Conservation (phyloP, 2,113 vertebrate genomes). For the Sarotherodon lohbergeri region DNA sequence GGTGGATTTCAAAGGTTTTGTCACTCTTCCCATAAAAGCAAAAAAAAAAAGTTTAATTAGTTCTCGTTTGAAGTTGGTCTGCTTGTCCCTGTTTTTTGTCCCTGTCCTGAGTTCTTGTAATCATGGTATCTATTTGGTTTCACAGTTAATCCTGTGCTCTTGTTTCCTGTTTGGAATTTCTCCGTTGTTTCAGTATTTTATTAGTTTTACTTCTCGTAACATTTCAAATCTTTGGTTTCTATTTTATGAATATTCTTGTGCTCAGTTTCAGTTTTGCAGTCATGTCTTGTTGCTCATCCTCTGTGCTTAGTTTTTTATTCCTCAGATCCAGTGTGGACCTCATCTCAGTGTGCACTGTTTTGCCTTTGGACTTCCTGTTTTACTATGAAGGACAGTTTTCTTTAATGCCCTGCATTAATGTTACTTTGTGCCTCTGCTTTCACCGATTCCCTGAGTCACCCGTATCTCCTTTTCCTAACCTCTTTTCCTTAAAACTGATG, state of each 20-base stretch:
- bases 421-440: not conserved
- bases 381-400: not conserved
- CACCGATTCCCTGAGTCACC: not conserved
- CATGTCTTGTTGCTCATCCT: not conserved
- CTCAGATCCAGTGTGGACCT: not conserved
- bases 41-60: not conserved
- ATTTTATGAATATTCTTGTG: not conserved
- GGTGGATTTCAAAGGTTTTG: not conserved
- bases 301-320: not conserved
- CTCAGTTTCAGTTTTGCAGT: not conserved
- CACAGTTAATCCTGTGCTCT: not conserved
- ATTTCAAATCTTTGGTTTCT: not conserved
- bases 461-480: not conserved
- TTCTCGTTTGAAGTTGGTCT: not conserved
- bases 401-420: not conserved
- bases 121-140: not conserved
- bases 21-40: not conserved
- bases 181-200: not conserved
- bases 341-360: not conserved
- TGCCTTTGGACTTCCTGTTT: not conserved
- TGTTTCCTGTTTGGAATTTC: not conserved
- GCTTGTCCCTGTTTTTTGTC: not conserved
- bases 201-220: not conserved
- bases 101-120: not conserved
- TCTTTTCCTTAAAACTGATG: not conserved